Conservation (phyloP, 2,113 vertebrate species). For the Steatornis caripensis region DNA sequence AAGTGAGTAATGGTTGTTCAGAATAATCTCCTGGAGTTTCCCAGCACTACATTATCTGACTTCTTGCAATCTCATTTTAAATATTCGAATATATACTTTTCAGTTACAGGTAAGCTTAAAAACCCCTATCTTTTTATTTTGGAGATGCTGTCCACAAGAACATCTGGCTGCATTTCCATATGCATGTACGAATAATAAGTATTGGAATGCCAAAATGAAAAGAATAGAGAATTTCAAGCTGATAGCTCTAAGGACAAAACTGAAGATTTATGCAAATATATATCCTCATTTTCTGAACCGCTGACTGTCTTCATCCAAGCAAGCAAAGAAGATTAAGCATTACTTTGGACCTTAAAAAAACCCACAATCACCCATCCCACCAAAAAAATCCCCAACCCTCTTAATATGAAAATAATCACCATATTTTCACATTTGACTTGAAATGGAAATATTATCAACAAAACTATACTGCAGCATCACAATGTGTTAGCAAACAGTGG, state of each 20-base stretch:
- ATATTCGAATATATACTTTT: not conserved
- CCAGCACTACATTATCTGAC: not conserved
- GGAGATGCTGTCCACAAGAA: not conserved
- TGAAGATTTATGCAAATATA: not conserved
- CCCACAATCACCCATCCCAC: rapidly evolving
- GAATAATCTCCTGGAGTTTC: not conserved
- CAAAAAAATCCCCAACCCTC: not conserved
- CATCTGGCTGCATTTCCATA: not conserved
- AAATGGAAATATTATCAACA: not conserved
- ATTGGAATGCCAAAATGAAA: not conserved
- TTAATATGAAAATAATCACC: not conserved
- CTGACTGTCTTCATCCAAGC: not conserved
- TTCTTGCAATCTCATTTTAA: not conserved
- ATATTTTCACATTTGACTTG: not conserved
- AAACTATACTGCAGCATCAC: not conserved
- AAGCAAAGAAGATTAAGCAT: not conserved
- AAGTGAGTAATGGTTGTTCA: not conserved
- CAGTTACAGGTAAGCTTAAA: not conserved
- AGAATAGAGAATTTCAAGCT: not conserved
- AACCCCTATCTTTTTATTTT: not conserved
- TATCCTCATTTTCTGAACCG: not conserved
- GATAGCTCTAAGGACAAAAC: not conserved
- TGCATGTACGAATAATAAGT: not conserved
- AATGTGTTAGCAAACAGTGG: not conserved
- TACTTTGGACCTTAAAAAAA: not conserved